A percentile compares a stretch with the other conserved stretches of the same genome.
Conservation (phyloP, 2,113 vertebrate genomes). For the Galemys pyrenaicus region DNA sequence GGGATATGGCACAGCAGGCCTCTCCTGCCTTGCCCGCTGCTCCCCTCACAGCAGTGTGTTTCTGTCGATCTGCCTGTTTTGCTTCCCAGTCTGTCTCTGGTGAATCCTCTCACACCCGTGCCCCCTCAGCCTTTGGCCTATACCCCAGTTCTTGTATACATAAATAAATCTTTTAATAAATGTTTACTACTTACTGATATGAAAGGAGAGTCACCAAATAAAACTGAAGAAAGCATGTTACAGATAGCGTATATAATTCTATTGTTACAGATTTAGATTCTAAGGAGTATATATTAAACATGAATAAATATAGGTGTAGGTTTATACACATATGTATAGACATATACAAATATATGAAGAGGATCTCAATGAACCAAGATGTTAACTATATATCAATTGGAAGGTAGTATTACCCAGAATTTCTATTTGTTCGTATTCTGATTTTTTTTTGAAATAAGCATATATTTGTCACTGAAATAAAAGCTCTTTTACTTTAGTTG, state of each 20-base stretch:
- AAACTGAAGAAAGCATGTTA: neutral
- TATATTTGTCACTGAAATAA: neutral
- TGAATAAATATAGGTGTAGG: neutral
- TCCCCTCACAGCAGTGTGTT: too few relatives aligned
- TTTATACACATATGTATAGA: neutral
- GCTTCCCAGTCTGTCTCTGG: too few relatives aligned
- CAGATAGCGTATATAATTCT: neutral
- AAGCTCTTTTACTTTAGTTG: neutral
- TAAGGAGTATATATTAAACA: conserved; percentile 4
- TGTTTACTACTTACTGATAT: neutral
- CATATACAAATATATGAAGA: neutral
- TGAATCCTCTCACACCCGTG: too few relatives aligned
- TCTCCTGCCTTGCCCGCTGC: too few relatives aligned
- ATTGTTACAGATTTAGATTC: neutral
- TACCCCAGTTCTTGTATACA: too few relatives aligned
- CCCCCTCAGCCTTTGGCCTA: too few relatives aligned
- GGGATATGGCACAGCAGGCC: too few relatives aligned
- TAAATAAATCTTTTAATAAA: neutral
- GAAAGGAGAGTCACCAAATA: conserved; percentile 29
- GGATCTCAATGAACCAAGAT: neutral
- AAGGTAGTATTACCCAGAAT: neutral
- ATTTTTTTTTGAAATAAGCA: conserved; percentile 24
- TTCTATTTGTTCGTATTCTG: neutral
- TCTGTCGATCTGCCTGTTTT: too few relatives aligned
- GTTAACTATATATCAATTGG: neutral